These are phyloP conservation scores for Malurus leucopterus DNA, from an alignment of 2,797 vertebrate species.

Conservation along the genomic window DNA sequence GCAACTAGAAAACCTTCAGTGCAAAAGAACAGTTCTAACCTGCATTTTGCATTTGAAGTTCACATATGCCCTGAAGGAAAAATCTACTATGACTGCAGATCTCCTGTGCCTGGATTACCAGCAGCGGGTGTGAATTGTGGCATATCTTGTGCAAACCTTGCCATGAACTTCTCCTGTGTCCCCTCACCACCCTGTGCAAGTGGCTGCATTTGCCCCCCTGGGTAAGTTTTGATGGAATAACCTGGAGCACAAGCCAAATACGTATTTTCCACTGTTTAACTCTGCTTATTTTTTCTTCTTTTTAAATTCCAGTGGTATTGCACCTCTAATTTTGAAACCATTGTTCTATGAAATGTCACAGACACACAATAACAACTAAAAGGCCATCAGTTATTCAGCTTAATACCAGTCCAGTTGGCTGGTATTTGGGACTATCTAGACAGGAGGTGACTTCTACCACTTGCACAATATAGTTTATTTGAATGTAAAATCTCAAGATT, in stretches of 20 bases:
- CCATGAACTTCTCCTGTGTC: conserved; percentile 95
- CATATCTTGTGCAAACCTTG: conserved; percentile 90
- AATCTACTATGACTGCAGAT: conserved; percentile 91
- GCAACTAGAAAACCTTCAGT: not conserved
- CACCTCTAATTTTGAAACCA: conserved; percentile 7
- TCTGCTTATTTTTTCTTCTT: not conserved
- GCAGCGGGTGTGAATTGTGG: conserved; percentile 87
- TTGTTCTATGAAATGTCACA: not conserved
- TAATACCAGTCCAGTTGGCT: not conserved
- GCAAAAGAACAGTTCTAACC: not conserved
- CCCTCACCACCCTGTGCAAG: conserved; percentile 91
- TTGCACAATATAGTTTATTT: not conserved
- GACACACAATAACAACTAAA: not conserved
- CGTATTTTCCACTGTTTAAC: not conserved
- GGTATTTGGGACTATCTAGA: not conserved
- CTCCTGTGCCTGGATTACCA: conserved; percentile 82
- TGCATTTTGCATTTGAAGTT: conserved; percentile 67
- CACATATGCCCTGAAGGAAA: conserved; percentile 87
- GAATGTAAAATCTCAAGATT: not conserved
- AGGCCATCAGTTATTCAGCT: not conserved
- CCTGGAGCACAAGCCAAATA: not conserved
- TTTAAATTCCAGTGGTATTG: not conserved
- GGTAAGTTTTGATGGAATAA: conserved; percentile 75
- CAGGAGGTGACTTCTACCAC: not conserved
- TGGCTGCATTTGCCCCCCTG: conserved; percentile 89